These are phyloP conservation scores for Karalla daura DNA, from an alignment of 2,797 vertebrate genomes.

Conservation along the genomic window DNA sequence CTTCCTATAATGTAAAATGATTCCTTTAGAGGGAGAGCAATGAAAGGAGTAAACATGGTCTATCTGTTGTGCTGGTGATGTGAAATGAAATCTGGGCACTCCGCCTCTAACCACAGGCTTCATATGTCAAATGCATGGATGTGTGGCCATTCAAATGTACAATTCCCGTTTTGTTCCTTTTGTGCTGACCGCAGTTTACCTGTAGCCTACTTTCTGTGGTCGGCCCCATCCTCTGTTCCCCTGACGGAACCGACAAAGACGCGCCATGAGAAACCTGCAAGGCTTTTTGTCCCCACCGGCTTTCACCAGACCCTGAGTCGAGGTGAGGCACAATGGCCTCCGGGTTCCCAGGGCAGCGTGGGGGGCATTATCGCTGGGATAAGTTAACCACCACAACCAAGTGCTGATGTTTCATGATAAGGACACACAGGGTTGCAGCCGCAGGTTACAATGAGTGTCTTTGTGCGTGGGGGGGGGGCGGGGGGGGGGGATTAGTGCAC, in stretches of 20 bases:
- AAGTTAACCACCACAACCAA: conserved; percentile 72
- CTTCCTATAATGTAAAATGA: not conserved
- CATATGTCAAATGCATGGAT: conserved; percentile 67
- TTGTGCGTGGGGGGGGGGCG: conserved; percentile 72
- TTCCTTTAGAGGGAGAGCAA: not conserved
- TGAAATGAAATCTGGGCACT: conserved; percentile 60
- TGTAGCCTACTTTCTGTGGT: conserved; percentile 68
- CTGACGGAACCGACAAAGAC: conserved; percentile 68
- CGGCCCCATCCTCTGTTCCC: conserved; percentile 53
- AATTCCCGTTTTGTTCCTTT: conserved; percentile 81
- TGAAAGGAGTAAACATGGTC: conserved; percentile 22
- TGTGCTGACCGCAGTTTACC: conserved; percentile 70
- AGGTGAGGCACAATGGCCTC: conserved; percentile 71
- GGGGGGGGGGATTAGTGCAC: too few species aligned
- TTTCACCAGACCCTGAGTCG: conserved; percentile 66
- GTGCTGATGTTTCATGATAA: conserved; percentile 79
- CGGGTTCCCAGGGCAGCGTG: conserved; percentile 77
- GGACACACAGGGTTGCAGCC: conserved; percentile 46
- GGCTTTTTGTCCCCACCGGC: conserved; percentile 65
- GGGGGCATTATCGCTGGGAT: conserved; percentile 57
- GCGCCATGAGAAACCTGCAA: conserved; percentile 68
- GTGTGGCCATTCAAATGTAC: conserved; percentile 71
- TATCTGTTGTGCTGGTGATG: conserved; percentile 30
- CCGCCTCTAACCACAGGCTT: conserved; percentile 60
- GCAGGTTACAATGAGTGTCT: conserved; percentile 69